phyloP scores from a whole-genome alignment of 2,888 invertebrate genomes.

The Microplitis deprimator region DNA sequence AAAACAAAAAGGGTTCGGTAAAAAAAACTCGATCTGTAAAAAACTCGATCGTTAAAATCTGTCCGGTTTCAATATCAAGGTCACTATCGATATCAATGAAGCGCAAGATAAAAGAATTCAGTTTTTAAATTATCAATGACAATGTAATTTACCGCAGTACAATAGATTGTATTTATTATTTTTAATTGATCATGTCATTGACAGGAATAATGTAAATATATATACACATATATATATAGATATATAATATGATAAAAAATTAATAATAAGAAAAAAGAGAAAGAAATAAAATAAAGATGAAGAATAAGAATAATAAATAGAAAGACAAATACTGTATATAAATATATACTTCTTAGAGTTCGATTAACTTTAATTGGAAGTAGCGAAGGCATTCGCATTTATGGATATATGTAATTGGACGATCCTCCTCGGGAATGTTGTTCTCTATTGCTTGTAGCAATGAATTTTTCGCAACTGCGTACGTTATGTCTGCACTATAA shows the following conservation, averaged over 20 bases:
- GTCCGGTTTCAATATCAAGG: not conserved
- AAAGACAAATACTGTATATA: constrained; percentile 4
- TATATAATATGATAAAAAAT: constrained; percentile 41
- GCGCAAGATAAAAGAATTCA: too few relatives aligned
- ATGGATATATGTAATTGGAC: constrained; percentile 49
- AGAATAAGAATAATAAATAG: not conserved
- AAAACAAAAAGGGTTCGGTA: constrained; percentile 39
- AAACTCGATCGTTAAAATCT: not conserved
- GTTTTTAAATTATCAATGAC: too few relatives aligned
- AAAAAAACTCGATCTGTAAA: constrained; percentile 39
- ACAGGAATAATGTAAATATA: not conserved
- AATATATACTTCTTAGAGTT: constrained; percentile 21
- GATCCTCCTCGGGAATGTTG: constrained; percentile 33
- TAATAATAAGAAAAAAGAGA: constrained; percentile 22
- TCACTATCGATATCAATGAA: not conserved
- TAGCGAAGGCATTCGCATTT: constrained; percentile 41
- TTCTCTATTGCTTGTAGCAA: not conserved
- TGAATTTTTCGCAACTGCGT: too few relatives aligned
- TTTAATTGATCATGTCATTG: not conserved
- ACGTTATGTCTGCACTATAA: not conserved
- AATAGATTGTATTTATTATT: not conserved
- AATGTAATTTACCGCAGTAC: too few relatives aligned
- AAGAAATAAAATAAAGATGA: not conserved
- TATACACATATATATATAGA: not conserved
- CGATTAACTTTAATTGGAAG: constrained; percentile 44